Evolutionary conservation across 2,888 invertebrate species (phyloP), one percentile per base, ranked within the genome.

Genomic region (Dryadula phaetusa): DNA sequence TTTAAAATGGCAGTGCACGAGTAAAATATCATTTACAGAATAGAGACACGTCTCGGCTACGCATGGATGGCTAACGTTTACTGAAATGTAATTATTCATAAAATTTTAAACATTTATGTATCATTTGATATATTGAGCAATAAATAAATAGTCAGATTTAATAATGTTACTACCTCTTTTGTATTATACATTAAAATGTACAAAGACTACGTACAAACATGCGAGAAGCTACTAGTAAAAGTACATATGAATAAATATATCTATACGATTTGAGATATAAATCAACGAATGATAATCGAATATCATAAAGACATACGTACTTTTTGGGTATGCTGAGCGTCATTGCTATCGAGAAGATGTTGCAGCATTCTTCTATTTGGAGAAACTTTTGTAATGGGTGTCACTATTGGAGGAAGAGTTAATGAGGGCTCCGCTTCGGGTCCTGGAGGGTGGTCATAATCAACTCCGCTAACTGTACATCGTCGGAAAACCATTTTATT

Each of bases 401-500:
- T 94, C 53, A 92, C 91, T 69, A 75, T 88, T 72, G 79, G 94
- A 78, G 80, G 94, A 78, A 82, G 87, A 56, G 93, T 94, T 0
- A 85, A 77, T 52, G 90, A 88, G 12, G 95, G 94, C 78, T 95
- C 94, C 71, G 96, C 95, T 6, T 96, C 94, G 28, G 96, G 94
- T 0, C 95, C 95, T 7, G 95, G 94, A 0, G 95, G 95, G 83
- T 98, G 98, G 80, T 96, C 96, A 82, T 98, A 99, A 87, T 99
- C 98, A 46, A 96, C 94, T 0, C 98, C 99, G 25, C 95, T 96
- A 28, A 99, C 96, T 2, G 97, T 95, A 82, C 99, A 99, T 58
- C 97, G 94, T 66, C 98, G 95, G 88, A 99, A 99, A 80, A 98
- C 95, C 99, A 99, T 99, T 87, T 98, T 96, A 86, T 99, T 99